Evolutionary conservation across 1,140 invertebrate genomes (phyloP), one percentile per base, ranked within the genome.

Genomic region (Zophobas atratus): DNA sequence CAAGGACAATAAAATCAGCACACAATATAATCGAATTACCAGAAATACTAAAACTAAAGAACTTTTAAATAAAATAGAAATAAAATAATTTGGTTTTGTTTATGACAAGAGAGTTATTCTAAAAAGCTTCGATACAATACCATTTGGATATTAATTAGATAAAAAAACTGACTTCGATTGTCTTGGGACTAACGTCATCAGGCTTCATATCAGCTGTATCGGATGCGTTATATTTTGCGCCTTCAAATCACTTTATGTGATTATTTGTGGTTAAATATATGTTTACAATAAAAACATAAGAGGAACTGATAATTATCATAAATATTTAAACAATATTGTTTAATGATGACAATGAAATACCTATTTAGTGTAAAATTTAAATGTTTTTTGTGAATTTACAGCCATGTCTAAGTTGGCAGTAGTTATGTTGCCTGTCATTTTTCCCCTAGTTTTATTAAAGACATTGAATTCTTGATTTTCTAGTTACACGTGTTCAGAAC

Each of bases 11-110:
- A 75, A 75, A 75, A 75, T 75, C 53, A 75, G 72, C 57, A 60
- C 72, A 75, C 72, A 75, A 75, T 75, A 75, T 75, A 75, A 75
- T 75, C 72, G 72, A 75, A 75, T 75, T 72, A 75, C 72, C 53
- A 75, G 72, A 57, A 53, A 75, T 75, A n/a, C 72, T 57, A 75
- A 75, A 75, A 75, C 72, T 75, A 60, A 75, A 75, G 72, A 75
- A 75, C 72, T 75, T 75, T 75, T 75, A 75, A 75, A 75, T 75
- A 75, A 75, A 75, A 75, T 75, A 56, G 72, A 56, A 75, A 75
- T 20, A 51, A 51, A 51, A 20, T 5, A 51, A 51, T 51, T 51
- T 51, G 49, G 49, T 51, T 51, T 51, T 51, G 49, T 51, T 51
- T 51, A 51, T 51, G 49, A 51, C n/a, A 51, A 51, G 49, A 51